These are phyloP conservation scores for Drosophila kurseongensis DNA, from an alignment of 1,140 invertebrate genomes.

Conservation along the genomic window DNA sequence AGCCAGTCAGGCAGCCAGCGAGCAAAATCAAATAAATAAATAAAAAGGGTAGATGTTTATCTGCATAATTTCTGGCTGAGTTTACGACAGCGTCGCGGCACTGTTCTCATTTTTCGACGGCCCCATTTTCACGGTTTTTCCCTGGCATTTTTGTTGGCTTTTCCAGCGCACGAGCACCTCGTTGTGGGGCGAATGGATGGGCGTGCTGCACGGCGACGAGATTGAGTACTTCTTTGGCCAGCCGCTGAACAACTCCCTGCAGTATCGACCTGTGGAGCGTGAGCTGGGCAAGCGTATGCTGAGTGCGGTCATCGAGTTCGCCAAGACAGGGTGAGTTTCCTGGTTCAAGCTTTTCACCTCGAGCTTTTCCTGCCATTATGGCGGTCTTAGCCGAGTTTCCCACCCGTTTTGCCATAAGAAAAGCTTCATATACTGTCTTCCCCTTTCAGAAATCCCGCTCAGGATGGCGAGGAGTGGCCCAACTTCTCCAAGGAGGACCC, in stretches of 20 bases:
- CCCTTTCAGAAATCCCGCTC: constrained; percentile 90
- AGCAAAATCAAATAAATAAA: constrained; percentile 79
- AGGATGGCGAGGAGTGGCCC: constrained; percentile 94
- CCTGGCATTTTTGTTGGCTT: constrained; percentile 10
- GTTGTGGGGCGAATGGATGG: constrained; percentile 98
- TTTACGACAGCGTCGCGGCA: constrained; percentile 60
- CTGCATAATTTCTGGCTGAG: constrained; percentile 77
- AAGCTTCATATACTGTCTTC: constrained; percentile 1
- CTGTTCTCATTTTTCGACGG: constrained; percentile 7
- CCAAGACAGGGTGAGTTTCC: constrained; percentile 91
- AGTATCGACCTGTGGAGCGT: constrained; percentile 92
- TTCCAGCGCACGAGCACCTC: constrained; percentile 94
- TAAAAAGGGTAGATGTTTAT: constrained; percentile 82
- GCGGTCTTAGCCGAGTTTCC: constrained; percentile 2
- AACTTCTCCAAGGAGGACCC: constrained; percentile 93
- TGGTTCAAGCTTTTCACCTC: constrained; percentile 18
- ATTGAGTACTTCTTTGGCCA: constrained; percentile 98
- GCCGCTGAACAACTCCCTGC: constrained; percentile 92
- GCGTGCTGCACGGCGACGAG: constrained; percentile 98
- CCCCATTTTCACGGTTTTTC: constrained; percentile 9
- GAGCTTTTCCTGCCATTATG: constrained; percentile 22
- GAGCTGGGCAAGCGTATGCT: constrained; percentile 94
- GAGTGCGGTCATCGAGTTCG: constrained; percentile 94
- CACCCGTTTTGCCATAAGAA: constrained; percentile 27
- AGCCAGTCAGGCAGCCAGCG: constrained; percentile 29